These are phyloP conservation scores for Sceloporus tristichus DNA, from an alignment of 2,113 vertebrate species.

Conservation along the genomic window DNA sequence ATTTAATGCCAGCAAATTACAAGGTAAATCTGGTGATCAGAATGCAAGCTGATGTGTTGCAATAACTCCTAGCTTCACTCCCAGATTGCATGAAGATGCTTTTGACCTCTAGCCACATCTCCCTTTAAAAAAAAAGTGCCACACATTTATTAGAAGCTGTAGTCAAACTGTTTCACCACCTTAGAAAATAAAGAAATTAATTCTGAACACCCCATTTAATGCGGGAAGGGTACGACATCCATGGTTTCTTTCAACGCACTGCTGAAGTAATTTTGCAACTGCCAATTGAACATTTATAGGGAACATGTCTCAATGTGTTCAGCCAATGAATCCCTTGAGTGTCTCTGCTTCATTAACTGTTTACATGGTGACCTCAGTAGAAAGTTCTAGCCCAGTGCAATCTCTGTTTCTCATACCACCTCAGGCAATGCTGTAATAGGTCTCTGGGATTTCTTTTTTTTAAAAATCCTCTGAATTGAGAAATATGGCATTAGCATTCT, in stretches of 20 bases:
- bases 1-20: constrained; percentile 41
- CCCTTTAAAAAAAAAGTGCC: constrained; percentile 58
- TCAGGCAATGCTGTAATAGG: constrained; percentile 24
- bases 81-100: constrained; percentile 39
- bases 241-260: constrained; percentile 63
- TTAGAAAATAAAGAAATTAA: constrained; percentile 74
- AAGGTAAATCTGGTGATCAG: constrained; percentile 53
- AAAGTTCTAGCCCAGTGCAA: constrained; percentile 67
- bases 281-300: constrained; percentile 57
- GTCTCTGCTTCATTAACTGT: constrained; percentile 78
- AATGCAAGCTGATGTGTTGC: constrained; percentile 29
- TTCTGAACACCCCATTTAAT: constrained; percentile 72
- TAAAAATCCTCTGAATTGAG: constrained; percentile 49
- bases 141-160: constrained; percentile 65
- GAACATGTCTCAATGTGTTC: constrained; percentile 68
- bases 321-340: constrained; percentile 65
- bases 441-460: constrained; percentile 24
- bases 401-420: constrained; percentile 49
- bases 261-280: constrained; percentile 61
- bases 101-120: constrained; percentile 55
- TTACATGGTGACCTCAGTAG: constrained; percentile 71
- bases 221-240: constrained; percentile 33
- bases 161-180: constrained; percentile 51
- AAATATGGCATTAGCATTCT: constrained; percentile 56
- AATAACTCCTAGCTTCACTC: constrained; percentile 51